Evolutionary conservation across 1,140 invertebrate species (phyloP), one percentile per base, ranked within the genome.

Genomic region (Diprion similis): DNA sequence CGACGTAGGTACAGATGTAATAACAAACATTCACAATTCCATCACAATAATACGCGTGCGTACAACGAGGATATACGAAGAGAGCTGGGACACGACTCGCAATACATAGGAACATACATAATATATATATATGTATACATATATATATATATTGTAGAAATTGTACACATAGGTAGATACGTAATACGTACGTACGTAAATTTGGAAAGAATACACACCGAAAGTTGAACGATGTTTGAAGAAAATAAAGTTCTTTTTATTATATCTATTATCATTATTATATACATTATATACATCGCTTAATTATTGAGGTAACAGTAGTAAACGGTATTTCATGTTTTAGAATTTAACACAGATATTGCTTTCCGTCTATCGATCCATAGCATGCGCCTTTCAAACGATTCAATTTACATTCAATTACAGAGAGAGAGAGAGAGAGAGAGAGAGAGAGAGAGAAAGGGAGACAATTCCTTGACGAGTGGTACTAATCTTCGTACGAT

Each of bases 51-150:
- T 37, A 37, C 24, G 51, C 51, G 51, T 59, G n/a, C 11, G n/a
- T 9, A 59, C 51, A 59, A 59, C 51, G 51, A 59, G 51, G 24
- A 37, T 59, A 59, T 59, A 59, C 51, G 6, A 17, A 59, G 51
- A 59, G 51, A 59, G 51, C 51, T 59, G 79, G 82, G 82, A 83
- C 81, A 83, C 81, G 82, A 83, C 82, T 83, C 82, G 77, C 75
- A 73, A 24, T 15, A n/a, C 64, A 69, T 70, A 68, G 69, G 13
- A 37, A 59, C 77, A 73, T 73, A 66, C 71, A 69, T 19, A 10
- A 59, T 59, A 37, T 0, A 59, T 59, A 59, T 59, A 17, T 59
- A 1, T n/a, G 48, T 1, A 15, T 51, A 51, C 10, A 10, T 51
- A n/a, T n/a, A n/a, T 51, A 15, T 10, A 51, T 51, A 51, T 10